phyloP scores from a whole-genome alignment of 2,113 vertebrate species.

The Pleuronectes platessa region DNA sequence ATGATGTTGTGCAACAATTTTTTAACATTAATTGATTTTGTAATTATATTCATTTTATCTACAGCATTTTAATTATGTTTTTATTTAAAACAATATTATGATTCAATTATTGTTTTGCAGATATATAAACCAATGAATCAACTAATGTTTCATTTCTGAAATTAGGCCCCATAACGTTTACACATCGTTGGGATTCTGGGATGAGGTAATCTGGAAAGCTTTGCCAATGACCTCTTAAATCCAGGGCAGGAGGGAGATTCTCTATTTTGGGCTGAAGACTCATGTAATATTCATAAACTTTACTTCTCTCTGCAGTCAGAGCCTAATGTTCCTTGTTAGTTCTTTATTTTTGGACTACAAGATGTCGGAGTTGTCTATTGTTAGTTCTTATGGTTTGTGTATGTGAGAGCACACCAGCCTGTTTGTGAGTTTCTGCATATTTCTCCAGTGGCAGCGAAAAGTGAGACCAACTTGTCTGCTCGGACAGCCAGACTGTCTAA shows the following conservation, averaged over 20 bases:
- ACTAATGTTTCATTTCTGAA: conserved; percentile 4
- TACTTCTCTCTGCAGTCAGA: conserved; percentile 52
- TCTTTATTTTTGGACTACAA: conserved; percentile 40
- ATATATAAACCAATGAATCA: not conserved
- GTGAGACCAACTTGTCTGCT: conserved; percentile 47
- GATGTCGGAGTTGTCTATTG: conserved; percentile 41
- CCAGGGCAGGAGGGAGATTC: conserved; percentile 57
- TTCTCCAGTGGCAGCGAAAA: conserved; percentile 61
- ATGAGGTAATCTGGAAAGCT: conserved; percentile 59
- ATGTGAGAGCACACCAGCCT: conserved; percentile 40
- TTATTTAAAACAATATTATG: not conserved
- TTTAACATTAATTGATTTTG: not conserved
- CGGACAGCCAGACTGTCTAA: conserved; percentile 39
- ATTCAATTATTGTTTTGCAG: not conserved
- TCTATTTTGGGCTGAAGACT: conserved; percentile 78
- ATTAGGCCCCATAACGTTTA: conserved; percentile 5
- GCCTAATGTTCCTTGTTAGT: conserved; percentile 56
- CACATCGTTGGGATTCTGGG: conserved; percentile 24
- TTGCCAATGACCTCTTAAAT: conserved; percentile 62
- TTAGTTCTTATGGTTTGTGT: conserved; percentile 25
- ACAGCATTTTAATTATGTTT: not conserved
- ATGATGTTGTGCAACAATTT: not conserved
- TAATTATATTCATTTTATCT: not conserved
- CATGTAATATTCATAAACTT: conserved; percentile 81
- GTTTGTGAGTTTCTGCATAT: conserved; percentile 54